Base-by-base conservation (phyloP, 2,888 invertebrate genomes). In the Hypselothyrea guttata region DNA sequence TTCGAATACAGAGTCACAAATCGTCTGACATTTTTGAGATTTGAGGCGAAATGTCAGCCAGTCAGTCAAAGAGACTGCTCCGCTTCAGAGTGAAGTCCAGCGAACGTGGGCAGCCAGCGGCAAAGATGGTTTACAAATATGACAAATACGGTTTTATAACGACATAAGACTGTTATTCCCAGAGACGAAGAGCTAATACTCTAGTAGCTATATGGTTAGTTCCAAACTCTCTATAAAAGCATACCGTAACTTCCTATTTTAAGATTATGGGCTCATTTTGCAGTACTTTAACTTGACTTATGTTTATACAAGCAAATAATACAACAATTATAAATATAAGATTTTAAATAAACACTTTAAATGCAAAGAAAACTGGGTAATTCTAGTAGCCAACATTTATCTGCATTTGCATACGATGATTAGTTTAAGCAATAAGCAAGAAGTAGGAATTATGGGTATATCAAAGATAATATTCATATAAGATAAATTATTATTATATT, bases 41-140 rank as follows among this genome's bases (percentile, higher is more conserved):
- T 86, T 86, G 82, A 81, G 82, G 63, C 78, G 64, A 81, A 81
- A 86, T 86, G 81, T 81, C 86, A 18, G 27, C 12, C 33, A 30
- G 30, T 30, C 30, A 30, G 30, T 30, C 30, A 7, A 75, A 81
- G 35, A 4, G 5, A 15, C 57, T 46, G 65, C 71, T 76, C 57
- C 64, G 37, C 34, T 69, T 47, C 65, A 66, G 59, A 56, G 55
- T 68, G 63, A 52, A 59, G 65, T 70, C 65, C 59, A 75, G 76
- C 68, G 41, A 44, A 61, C 63, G 48, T 69, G 74, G 70, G 48
- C 48, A 11, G 13, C 8, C 40, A 38, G 52, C 44, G 48, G 35
- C 52, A 22, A 11, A 73, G 69, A 68, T 53, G 62, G 30, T 37
- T 55, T 56, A 61, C 49, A 73, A 68, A 68, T 54, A 68, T 73